Evolutionary conservation across 2,797 vertebrate species (phyloP).

Genomic region (Chelidonichthys spinosus): DNA sequence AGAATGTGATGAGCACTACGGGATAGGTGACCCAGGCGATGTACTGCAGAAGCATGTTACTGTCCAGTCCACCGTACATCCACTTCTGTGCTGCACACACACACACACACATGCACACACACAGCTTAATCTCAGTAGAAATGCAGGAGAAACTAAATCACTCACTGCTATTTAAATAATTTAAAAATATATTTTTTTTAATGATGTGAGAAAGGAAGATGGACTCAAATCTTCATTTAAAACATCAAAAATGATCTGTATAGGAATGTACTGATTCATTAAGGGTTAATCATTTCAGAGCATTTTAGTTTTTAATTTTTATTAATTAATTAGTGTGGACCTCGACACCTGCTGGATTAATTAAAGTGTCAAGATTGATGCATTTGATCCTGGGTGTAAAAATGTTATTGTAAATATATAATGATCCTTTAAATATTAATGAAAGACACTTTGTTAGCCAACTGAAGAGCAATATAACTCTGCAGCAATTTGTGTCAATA

Average conservation of each 20-base stretch:
- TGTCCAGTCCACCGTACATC: conserved; percentile 92
- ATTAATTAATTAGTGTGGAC: neutral
- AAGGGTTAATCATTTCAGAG: neutral
- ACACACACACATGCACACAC: conserved; percentile 20
- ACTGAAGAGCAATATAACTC: conserved; percentile 13
- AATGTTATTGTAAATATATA: neutral
- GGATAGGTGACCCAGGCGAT: conserved; percentile 99
- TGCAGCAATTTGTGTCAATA: conserved; percentile 15
- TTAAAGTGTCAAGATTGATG: neutral
- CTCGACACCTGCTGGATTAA: neutral
- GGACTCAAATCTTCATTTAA: neutral
- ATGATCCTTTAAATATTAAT: conserved; percentile 16
- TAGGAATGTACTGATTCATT: neutral
- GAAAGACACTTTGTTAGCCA: conserved; percentile 4
- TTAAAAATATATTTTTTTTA: neutral
- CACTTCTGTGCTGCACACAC: conserved; percentile 93
- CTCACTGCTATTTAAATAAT: no score
- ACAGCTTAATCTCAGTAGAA: conserved; percentile 43
- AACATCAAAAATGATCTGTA: neutral
- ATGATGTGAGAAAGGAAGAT: neutral
- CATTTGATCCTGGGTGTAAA: neutral
- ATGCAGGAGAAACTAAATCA: conserved; percentile 16
- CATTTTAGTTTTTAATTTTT: neutral
- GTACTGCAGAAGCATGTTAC: conserved; percentile 95
- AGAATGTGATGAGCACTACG: conserved; percentile 98